A percentile compares a stretch with the other conserved stretches of the same genome.
Conservation (phyloP, 2,113 vertebrate genomes). For the Crypturellus undulatus region DNA sequence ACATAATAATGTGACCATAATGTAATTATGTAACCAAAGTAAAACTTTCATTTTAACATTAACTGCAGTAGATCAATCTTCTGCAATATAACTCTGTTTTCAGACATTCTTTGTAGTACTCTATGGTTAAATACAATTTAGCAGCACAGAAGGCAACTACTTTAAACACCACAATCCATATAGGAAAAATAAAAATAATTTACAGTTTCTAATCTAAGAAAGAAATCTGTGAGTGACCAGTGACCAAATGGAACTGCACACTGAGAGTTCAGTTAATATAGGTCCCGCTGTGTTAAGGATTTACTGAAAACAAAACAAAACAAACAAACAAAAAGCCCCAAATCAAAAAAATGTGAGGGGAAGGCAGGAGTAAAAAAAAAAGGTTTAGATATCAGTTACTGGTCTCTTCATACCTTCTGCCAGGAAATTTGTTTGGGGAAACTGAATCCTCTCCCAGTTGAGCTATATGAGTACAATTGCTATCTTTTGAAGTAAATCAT, state of each 20-base stretch:
- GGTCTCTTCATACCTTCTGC: not conserved
- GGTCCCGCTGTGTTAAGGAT: constrained; percentile 5
- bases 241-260: constrained; percentile 16
- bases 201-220: not conserved
- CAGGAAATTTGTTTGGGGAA: constrained; percentile 46
- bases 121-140: not conserved
- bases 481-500: constrained; percentile 52
- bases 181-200: constrained; percentile 43
- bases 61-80: not conserved
- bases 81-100: constrained; percentile 6
- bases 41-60: not conserved
- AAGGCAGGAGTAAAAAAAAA: not conserved
- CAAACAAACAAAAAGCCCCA: too few species aligned
- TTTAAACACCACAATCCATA: constrained; percentile 52
- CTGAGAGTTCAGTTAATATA: not conserved
- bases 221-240: not conserved
- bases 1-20: too few species aligned
- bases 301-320: not conserved
- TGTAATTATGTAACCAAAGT: not conserved
- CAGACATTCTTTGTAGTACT: constrained; percentile 25
- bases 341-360: not conserved
- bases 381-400: not conserved
- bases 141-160: constrained; percentile 18
- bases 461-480: not conserved
- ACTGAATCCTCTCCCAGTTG: not conserved